Percentiles rank a stretch among this genome's conserved stretches.
phyloP scores from a whole-genome alignment of 1,140 invertebrate species.

The Drosophila pachea region DNA sequence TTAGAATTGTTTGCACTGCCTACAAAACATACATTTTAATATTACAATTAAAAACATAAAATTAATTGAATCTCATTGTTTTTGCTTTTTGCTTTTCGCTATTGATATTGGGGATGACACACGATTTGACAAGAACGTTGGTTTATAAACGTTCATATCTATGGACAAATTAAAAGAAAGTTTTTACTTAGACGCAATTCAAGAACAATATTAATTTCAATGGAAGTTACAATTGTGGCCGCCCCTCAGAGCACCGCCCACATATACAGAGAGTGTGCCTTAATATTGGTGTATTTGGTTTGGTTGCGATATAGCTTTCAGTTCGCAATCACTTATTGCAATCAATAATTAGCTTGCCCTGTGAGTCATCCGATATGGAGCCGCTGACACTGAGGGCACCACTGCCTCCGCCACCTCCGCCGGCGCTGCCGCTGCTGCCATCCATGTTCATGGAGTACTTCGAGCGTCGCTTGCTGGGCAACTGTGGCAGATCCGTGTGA shows the following conservation, averaged over 20 bases:
- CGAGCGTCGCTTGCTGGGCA: constrained; percentile 76
- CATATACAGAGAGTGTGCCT: not conserved
- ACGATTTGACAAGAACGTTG: constrained; percentile 34
- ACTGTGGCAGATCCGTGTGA: constrained; percentile 80
- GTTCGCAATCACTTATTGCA: constrained; percentile 54
- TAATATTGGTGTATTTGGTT: constrained; percentile 55
- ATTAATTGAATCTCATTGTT: constrained; percentile 2
- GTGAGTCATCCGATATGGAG: constrained; percentile 68
- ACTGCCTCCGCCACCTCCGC: not conserved
- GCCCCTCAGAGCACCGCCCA: constrained; percentile 1
- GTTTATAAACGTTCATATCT: constrained; percentile 5
- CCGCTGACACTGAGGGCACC: constrained; percentile 42
- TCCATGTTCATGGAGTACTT: constrained; percentile 71
- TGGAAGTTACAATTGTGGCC: constrained; percentile 24
- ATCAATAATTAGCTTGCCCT: constrained; percentile 73
- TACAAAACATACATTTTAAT: constrained; percentile 55
- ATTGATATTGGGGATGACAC: constrained; percentile 35
- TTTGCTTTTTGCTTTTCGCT: constrained; percentile 5
- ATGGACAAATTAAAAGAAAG: constrained; percentile 20
- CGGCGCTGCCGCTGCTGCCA: constrained; percentile 2
- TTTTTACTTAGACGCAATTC: not conserved
- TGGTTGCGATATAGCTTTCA: constrained; percentile 18
- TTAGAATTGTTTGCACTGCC: constrained; percentile 66
- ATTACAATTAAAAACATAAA: constrained; percentile 60
- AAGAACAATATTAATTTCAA: constrained; percentile 17